Evolutionary conservation across 2,888 invertebrate genomes (phyloP).

Genomic region (Torymus aiolomorphi): DNA sequence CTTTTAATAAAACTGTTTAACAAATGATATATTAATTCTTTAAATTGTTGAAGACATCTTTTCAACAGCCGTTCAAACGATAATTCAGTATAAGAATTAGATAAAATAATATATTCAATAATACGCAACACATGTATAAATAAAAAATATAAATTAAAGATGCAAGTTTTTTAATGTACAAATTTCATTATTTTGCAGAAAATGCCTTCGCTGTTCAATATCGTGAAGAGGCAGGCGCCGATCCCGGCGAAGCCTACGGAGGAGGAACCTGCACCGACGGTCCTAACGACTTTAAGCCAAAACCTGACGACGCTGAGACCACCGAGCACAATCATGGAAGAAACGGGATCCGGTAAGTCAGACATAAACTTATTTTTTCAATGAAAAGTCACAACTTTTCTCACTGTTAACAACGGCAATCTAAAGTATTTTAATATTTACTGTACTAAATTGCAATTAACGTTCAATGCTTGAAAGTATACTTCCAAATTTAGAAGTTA

Average conservation of each 20-base stretch:
- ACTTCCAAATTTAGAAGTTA: no score
- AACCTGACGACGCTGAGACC: constrained; percentile 60
- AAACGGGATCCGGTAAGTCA: constrained; percentile 43
- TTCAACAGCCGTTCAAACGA: no score
- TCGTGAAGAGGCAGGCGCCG: constrained; percentile 62
- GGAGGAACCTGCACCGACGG: constrained; percentile 43
- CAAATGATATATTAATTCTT: no score
- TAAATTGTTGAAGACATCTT: no score
- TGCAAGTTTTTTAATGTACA: constrained; percentile 1
- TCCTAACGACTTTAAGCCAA: constrained; percentile 48
- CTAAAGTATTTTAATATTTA: no score
- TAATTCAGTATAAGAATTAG: no score
- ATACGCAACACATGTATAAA: no score
- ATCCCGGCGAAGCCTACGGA: constrained; percentile 35
- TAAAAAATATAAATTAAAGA: no score
- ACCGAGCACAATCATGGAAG: constrained; percentile 51
- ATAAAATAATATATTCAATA: no score
- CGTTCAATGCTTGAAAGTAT: no score
- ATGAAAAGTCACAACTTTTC: not conserved
- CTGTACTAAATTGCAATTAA: no score
- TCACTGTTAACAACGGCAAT: not conserved
- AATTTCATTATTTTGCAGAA: constrained; percentile 61
- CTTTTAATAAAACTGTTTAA: no score
- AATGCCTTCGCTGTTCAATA: constrained; percentile 66
- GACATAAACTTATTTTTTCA: not conserved